Conservation (phyloP, 1,140 invertebrate species). For the Galleria mellonella region DNA sequence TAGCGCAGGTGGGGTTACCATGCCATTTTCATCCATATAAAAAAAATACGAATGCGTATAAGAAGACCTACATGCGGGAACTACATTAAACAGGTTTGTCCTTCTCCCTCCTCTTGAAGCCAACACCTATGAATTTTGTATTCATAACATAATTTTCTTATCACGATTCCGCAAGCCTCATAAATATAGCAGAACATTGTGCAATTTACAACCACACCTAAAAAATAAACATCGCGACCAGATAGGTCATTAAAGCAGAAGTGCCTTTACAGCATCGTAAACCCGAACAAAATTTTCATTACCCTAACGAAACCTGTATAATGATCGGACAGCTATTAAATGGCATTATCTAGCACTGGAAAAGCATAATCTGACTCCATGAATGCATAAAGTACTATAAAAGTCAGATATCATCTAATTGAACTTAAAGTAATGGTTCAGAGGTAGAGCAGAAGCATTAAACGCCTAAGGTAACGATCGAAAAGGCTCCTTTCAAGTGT, state of each 20-base stretch:
- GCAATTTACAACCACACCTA: background rate
- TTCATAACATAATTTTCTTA: too few relatives aligned
- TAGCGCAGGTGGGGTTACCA: too few relatives aligned
- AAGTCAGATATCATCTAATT: constrained; percentile 72
- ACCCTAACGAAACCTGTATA: constrained; percentile 42
- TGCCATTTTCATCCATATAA: too few relatives aligned
- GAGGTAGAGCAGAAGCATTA: constrained; percentile 40
- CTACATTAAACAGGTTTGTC: too few relatives aligned
- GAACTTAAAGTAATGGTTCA: constrained; percentile 51
- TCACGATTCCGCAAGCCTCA: too few relatives aligned
- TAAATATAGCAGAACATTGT: too few relatives aligned
- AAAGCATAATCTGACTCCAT: constrained; percentile 61
- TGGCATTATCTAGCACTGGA: constrained; percentile 55
- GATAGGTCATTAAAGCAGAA: constrained; percentile 21
- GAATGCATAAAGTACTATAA: constrained; percentile 72
- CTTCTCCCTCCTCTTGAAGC: too few relatives aligned
- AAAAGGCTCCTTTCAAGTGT: constrained; percentile 46
- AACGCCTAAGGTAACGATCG: constrained; percentile 61
- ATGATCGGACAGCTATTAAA: constrained; percentile 61
- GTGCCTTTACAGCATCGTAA: constrained; percentile 26
- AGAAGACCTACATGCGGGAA: too few relatives aligned
- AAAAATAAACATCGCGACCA: background rate
- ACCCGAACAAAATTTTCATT: constrained; percentile 58
- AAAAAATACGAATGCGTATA: too few relatives aligned
- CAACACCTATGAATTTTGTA: too few relatives aligned